A percentile compares a stretch with the other conserved stretches of the same genome.
Evolutionary conservation across 2,888 invertebrate species (phyloP).

Genomic region (Molorchus minor): DNA sequence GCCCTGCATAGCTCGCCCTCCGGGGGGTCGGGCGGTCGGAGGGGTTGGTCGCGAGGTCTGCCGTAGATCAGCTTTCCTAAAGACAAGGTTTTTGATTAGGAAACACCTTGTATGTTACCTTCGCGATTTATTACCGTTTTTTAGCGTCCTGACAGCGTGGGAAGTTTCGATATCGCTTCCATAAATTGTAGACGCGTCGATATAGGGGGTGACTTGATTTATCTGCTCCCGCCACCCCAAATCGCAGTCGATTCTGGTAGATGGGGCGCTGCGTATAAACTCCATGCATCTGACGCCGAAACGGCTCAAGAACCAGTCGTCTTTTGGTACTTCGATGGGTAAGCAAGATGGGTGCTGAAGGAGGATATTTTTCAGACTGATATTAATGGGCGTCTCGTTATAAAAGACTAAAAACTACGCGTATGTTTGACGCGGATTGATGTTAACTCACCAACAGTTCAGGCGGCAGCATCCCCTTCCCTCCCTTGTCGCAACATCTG

Average conservation of each 20-base stretch:
- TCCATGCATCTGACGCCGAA: slow-evolving; percentile 81
- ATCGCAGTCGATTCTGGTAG: slow-evolving; percentile 80
- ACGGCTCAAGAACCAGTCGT: slow-evolving; percentile 78
- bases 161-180: slow-evolving; percentile 79
- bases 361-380: no score
- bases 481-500: slow-evolving; percentile 75
- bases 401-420: no score
- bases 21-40: slow-evolving; percentile 66
- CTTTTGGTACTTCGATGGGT: slow-evolving; percentile 77
- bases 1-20: slow-evolving; percentile 74
- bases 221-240: slow-evolving; percentile 87
- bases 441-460: slow-evolving; percentile 72
- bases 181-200: slow-evolving; percentile 85
- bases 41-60: slow-evolving; percentile 65
- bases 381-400: no score
- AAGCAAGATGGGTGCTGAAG: slow-evolving; percentile 85
- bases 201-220: slow-evolving; percentile 82
- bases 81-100: no score
- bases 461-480: slow-evolving; percentile 68
- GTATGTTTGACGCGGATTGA: no score
- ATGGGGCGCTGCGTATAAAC: slow-evolving; percentile 83
- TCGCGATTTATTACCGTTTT: slow-evolving; percentile 69
- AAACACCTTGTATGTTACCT: neutral
- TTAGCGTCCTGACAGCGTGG: slow-evolving; percentile 78
- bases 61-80: slow-evolving; percentile 57